A percentile compares a stretch with the other conserved stretches of the same genome.
Evolutionary conservation across 2,888 invertebrate species (phyloP).

Genomic region (Limulus polyphemus): DNA sequence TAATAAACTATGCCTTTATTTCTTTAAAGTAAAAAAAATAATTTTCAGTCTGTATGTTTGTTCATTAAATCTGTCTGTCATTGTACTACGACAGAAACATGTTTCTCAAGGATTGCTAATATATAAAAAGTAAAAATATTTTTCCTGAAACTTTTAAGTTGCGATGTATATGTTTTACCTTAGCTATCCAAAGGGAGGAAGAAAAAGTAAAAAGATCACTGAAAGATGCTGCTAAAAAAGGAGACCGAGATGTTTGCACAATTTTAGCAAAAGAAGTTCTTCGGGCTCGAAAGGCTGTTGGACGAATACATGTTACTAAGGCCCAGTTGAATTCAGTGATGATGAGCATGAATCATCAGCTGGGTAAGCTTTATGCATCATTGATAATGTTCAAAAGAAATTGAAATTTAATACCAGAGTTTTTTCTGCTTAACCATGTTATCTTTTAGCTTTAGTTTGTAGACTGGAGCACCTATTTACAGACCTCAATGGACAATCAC

Average conservation of each 20-base stretch:
- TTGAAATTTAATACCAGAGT: not conserved
- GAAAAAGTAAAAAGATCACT: conserved; percentile 86
- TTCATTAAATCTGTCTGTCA: no score
- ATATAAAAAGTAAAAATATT: no score
- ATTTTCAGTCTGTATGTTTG: no score
- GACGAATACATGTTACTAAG: conserved; percentile 87
- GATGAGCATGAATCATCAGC: conserved; percentile 94
- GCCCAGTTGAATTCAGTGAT: conserved; percentile 94
- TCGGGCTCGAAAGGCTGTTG: conserved; percentile 69
- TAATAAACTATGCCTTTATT: no score
- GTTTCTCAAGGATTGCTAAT: no score
- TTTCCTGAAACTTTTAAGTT: no score
- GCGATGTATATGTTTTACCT: conserved; percentile 21
- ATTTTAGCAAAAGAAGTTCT: conserved; percentile 89
- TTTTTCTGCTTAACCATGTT: no score
- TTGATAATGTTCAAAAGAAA: not conserved
- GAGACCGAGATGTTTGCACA: conserved; percentile 82
- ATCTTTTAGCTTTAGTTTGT: no score
- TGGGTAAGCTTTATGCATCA: conserved; percentile 47
- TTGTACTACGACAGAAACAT: no score
- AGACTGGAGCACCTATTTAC: no score
- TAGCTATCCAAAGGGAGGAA: conserved; percentile 89
- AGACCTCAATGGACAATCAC: no score
- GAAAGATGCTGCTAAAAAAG: conserved; percentile 90
- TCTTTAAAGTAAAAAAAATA: no score